Base-by-base conservation (phyloP, 2,888 invertebrate species). In the Asteroscopus sphinx region DNA sequence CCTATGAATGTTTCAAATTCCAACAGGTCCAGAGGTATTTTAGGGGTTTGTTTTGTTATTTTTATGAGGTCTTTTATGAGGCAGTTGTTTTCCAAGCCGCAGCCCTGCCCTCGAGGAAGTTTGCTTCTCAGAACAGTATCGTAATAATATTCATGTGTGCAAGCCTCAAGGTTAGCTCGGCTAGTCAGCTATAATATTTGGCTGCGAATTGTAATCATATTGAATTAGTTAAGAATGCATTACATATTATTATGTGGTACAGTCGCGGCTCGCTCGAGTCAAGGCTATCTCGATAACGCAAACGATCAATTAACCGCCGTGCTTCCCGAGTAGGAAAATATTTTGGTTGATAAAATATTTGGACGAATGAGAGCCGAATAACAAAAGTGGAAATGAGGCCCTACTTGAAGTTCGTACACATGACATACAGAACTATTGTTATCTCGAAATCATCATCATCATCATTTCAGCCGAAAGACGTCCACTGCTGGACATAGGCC, bases 221-320 rank as follows among this genome's bases (percentile, higher is more conserved):
- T 45, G 58, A 71, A 71, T 66, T 60, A 66, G 53, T 68, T 47
- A 54, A 71, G 46, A 65, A 42, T 71, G 68, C 72, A 59, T 58
- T n/a, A n/a, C n/a, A n/a, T n/a, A n/a, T n/a, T n/a, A n/a, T n/a
- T n/a, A 62, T 67, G 47, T 45, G 47, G 47, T 54, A 62, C 53
- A 48, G 64, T 60, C 62, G 58, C 49, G 44, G 46, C 42, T 40
- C 47, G 46, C 42, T 40, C 47, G 53, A 65, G 44, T 63, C 75
- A 74, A 77, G 75, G 77, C 52, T 64, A 60, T 58, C 44, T 76
- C 63, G 64, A 73, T 75, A 72, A 48, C 55, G 58, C 56, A 57
- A 51, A 62, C 59, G 69, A 51, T 65, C 76, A 65, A 76, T 76
- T 68, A 65, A 75, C 36, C 42, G 48, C 44, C 35, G 28, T 44